Evolutionary conservation across 2,113 vertebrate species (phyloP).

Genomic region (pig (Sus scrofa)): DNA sequence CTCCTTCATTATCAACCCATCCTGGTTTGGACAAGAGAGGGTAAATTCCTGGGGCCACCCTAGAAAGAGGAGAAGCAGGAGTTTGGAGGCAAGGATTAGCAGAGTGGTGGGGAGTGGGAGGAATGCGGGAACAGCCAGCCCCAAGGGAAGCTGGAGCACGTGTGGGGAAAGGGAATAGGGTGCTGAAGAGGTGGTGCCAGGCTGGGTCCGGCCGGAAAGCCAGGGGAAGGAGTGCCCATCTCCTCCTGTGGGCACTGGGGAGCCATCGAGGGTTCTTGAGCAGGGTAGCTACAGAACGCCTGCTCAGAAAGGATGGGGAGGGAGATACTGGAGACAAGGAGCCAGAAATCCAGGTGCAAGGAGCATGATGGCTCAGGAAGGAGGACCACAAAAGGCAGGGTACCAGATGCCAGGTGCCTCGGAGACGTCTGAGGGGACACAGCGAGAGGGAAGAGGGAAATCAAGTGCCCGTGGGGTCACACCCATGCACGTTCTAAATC

Average conservation of each 20-base stretch:
- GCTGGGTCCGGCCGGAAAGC: background rate
- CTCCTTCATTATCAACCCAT: background rate
- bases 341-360: background rate
- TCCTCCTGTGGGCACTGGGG: background rate
- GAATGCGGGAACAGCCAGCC: background rate
- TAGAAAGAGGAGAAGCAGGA: background rate
- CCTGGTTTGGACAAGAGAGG: background rate
- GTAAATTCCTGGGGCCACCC: too few relatives aligned
- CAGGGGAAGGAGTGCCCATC: too few relatives aligned
- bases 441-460: background rate
- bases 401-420: background rate
- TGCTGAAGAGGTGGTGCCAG: accelerated
- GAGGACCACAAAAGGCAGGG: background rate
- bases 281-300: accelerated
- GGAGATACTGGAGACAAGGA: background rate
- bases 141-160: background rate
- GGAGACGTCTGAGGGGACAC: background rate
- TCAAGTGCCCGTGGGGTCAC: background rate
- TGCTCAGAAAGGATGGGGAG: background rate
- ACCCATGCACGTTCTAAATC: background rate
- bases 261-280: background rate
- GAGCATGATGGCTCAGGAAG: background rate
- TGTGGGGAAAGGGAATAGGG: background rate
- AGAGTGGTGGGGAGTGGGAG: accelerated
- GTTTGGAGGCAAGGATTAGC: background rate